Evolutionary conservation across 2,888 invertebrate genomes (phyloP).

Genomic region (Drosophila pseudotakahashii): DNA sequence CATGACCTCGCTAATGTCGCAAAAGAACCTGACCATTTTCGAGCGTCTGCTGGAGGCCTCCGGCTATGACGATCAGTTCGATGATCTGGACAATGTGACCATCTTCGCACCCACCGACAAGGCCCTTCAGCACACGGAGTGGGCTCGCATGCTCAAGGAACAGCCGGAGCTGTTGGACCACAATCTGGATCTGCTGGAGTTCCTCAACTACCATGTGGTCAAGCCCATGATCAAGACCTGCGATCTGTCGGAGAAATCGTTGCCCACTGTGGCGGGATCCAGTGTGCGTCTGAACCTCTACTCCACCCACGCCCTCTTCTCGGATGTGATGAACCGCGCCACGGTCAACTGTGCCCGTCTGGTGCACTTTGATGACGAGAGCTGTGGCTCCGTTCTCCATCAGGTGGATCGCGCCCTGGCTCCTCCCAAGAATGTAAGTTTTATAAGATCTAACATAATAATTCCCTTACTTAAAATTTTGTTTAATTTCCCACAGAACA

Average conservation of each 20-base stretch:
- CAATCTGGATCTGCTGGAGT: conserved; percentile 85
- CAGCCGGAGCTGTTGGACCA: conserved; percentile 81
- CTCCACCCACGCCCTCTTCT: conserved; percentile 86
- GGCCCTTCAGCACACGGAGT: conserved; percentile 86
- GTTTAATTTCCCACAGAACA: conserved; percentile 61
- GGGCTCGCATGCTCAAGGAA: conserved; percentile 81
- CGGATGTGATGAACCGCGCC: conserved; percentile 86
- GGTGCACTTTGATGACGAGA: conserved; percentile 87
- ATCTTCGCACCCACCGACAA: conserved; percentile 88
- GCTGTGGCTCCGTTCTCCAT: conserved; percentile 89
- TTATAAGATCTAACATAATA: no score
- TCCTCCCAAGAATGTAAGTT: conserved; percentile 78
- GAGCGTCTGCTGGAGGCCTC: conserved; percentile 86
- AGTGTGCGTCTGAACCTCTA: conserved; percentile 87
- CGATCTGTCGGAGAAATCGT: conserved; percentile 86
- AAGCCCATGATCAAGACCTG: conserved; percentile 86
- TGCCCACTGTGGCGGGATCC: conserved; percentile 85
- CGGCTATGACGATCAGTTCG: conserved; percentile 85
- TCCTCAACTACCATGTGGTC: conserved; percentile 88
- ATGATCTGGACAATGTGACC: conserved; percentile 86
- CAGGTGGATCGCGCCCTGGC: conserved; percentile 87
- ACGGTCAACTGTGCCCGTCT: conserved; percentile 89
- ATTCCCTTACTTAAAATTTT: not conserved
- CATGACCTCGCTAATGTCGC: conserved; percentile 85
- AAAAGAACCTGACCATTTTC: conserved; percentile 87